Percentiles rank a stretch among this genome's conserved stretches.
Conservation (phyloP, 2,113 vertebrate species). For the Egretta garzetta region DNA sequence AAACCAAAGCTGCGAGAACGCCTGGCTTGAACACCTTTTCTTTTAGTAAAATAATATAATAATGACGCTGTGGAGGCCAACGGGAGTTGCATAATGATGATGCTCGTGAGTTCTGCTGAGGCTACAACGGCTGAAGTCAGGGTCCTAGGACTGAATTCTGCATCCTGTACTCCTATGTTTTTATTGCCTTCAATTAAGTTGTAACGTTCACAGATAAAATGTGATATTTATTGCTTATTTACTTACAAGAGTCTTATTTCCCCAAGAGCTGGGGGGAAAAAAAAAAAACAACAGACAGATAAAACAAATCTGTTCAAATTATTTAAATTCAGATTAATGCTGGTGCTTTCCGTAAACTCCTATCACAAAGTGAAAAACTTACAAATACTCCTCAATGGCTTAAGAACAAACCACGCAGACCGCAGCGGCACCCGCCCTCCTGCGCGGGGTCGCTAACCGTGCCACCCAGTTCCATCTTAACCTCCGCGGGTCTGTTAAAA, state of each 20-base stretch:
- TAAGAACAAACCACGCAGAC: neutral
- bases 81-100: neutral
- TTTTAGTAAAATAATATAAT: neutral
- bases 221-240: neutral
- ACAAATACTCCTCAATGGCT: too few species aligned
- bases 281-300: neutral
- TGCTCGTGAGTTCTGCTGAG: neutral
- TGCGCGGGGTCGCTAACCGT: fast-evolving
- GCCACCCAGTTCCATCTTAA: too few species aligned
- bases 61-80: neutral
- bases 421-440: neutral
- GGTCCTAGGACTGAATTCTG: neutral
- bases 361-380: neutral
- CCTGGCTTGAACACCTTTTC: neutral
- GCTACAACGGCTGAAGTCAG: neutral
- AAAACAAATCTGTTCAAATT: neutral
- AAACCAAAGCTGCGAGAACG: neutral
- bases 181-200: neutral
- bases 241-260: neutral
- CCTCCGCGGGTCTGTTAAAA: too few species aligned
- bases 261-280: neutral
- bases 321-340: neutral
- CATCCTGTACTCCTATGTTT: neutral
- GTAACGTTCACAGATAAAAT: neutral
- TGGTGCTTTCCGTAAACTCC: neutral